These are phyloP conservation scores for Seriola quinqueradiata DNA, from an alignment of 2,113 vertebrate species.

Conservation along the genomic window DNA sequence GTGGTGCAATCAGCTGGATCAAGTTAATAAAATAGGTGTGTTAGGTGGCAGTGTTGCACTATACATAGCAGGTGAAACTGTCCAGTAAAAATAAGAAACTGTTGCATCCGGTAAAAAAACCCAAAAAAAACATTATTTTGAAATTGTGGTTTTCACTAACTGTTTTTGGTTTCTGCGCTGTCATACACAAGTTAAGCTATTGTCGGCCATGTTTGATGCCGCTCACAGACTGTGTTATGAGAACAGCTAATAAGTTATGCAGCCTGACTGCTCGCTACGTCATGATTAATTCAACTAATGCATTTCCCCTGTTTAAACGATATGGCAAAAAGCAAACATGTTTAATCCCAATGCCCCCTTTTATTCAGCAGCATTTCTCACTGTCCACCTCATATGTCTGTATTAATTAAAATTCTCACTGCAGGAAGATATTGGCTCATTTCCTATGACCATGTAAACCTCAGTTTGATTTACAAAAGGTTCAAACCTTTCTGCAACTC, in stretches of 20 bases:
- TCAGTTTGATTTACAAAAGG: neutral
- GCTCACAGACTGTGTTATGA: neutral
- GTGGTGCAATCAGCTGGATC: neutral
- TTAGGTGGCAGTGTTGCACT: neutral
- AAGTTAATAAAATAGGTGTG: neutral
- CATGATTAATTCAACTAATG: constrained; percentile 62
- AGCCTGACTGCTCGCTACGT: constrained; percentile 16
- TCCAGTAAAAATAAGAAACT: neutral
- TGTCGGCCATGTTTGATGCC: neutral
- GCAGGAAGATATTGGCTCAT: neutral
- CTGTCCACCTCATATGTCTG: neutral
- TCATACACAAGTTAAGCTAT: neutral
- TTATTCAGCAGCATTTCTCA: neutral
- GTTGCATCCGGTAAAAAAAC: neutral
- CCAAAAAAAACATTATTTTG: neutral
- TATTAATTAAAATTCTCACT: neutral
- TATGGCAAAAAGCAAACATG: neutral
- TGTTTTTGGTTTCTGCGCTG: neutral
- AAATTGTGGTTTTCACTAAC: neutral
- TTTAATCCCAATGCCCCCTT: neutral
- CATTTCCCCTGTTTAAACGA: constrained; percentile 27
- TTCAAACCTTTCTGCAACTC: neutral
- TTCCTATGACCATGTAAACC: neutral
- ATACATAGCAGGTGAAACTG: neutral
- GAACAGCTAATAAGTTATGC: constrained; percentile 28